Evolutionary conservation across 2,797 vertebrate species (phyloP).

Genomic region (Cryptoblepharus egeriae): DNA sequence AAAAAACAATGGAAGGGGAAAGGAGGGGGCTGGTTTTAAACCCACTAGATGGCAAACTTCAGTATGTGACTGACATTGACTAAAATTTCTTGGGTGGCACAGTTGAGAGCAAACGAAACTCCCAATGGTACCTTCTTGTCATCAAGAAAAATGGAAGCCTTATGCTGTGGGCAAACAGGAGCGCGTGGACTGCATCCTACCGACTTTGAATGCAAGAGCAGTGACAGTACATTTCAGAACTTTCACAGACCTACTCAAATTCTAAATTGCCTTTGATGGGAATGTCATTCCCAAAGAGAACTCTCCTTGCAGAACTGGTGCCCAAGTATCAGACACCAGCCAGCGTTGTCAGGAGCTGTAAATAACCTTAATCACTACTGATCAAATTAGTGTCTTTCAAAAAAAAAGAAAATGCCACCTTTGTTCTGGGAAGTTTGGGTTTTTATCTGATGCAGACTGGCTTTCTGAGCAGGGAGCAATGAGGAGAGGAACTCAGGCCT

Average conservation of each 20-base stretch:
- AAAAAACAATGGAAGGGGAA: background rate
- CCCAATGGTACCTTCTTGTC: background rate
- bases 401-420: background rate
- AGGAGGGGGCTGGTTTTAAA: background rate
- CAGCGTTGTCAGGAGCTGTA: background rate
- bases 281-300: background rate
- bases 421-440: background rate
- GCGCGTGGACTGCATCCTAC: too few species aligned
- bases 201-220: background rate
- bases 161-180: accelerated
- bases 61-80: background rate
- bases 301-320: background rate
- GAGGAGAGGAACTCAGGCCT: background rate
- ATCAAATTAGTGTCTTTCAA: accelerated
- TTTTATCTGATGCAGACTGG: too few species aligned
- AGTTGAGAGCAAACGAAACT: background rate
- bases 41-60: background rate
- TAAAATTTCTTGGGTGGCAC: conserved; percentile 12
- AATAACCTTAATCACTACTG: background rate
- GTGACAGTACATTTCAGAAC: background rate
- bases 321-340: background rate
- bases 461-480: background rate
- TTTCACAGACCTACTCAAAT: conserved; percentile 12
- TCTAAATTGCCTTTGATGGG: background rate
- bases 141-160: background rate